Conservation (phyloP, 2,888 invertebrate genomes). For the Lasioglossum zephyrum region DNA sequence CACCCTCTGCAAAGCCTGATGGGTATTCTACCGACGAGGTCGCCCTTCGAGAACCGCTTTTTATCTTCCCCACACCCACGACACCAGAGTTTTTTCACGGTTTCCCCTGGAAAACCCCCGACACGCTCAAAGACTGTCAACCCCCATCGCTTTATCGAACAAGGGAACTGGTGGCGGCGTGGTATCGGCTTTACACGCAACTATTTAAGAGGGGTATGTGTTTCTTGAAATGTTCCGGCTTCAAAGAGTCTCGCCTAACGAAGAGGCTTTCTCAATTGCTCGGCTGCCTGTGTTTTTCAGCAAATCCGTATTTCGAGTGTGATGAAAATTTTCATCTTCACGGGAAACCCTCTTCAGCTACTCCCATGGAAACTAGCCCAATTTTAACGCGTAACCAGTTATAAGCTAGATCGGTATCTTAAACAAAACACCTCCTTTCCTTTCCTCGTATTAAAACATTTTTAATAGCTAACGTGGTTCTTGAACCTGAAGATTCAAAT, state of each 20-base stretch:
- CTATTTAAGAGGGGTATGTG: slow-evolving; percentile 63
- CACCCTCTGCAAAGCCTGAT: slow-evolving; percentile 69
- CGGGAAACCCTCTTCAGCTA: too few species aligned
- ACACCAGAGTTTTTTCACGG: slow-evolving; percentile 23
- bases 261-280: neutral
- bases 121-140: slow-evolving; percentile 46
- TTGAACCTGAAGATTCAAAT: too few species aligned
- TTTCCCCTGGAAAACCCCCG: slow-evolving; percentile 33
- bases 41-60: slow-evolving; percentile 58
- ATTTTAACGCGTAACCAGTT: too few species aligned
- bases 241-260: slow-evolving; percentile 59
- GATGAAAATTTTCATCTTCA: slow-evolving; percentile 38
- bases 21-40: slow-evolving; percentile 50
- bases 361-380: too few species aligned
- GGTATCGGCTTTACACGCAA: slow-evolving; percentile 56
- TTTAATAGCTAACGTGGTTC: too few species aligned
- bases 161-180: slow-evolving; percentile 34
- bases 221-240: slow-evolving; percentile 51
- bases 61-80: slow-evolving; percentile 26
- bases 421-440: too few species aligned
- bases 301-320: slow-evolving; percentile 9
- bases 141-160: slow-evolving; percentile 36
- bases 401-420: too few species aligned
- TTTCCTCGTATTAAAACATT: too few species aligned
- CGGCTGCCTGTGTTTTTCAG: slow-evolving; percentile 8